These are phyloP conservation scores for Mirza zaza DNA, from an alignment of 2,113 vertebrate genomes.

Conservation along the genomic window DNA sequence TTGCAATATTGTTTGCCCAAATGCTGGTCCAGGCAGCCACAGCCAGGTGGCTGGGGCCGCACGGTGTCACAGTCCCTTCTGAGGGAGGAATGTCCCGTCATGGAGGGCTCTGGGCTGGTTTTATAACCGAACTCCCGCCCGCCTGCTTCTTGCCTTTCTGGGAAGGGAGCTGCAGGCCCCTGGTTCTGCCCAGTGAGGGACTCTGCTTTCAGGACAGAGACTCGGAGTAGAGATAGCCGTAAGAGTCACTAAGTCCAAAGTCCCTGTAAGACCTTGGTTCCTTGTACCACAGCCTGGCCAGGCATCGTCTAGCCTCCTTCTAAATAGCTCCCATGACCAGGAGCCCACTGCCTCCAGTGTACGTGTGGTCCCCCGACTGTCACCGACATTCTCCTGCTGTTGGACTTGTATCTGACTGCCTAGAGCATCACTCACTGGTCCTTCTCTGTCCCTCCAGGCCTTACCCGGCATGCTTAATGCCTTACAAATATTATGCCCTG, in stretches of 20 bases:
- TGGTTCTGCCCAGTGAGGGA: too few relatives aligned
- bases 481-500: neutral
- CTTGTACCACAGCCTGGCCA: neutral
- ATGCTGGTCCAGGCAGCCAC: neutral
- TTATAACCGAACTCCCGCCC: accelerated
- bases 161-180: neutral
- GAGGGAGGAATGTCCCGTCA: neutral
- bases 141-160: neutral
- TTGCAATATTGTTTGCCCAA: neutral
- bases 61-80: neutral
- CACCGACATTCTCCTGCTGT: neutral
- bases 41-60: neutral
- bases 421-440: neutral
- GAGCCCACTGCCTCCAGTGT: accelerated
- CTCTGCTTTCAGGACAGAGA: neutral
- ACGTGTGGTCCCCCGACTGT: accelerated
- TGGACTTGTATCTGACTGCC: neutral
- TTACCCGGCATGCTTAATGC: neutral
- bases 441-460: neutral
- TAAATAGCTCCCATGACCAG: neutral
- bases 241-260: neutral
- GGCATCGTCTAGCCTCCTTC: too few relatives aligned
- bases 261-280: neutral
- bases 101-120: neutral
- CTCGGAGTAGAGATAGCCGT: neutral